phyloP scores from a whole-genome alignment of 2,113 vertebrate species.

The Ranitomeya imitator region DNA sequence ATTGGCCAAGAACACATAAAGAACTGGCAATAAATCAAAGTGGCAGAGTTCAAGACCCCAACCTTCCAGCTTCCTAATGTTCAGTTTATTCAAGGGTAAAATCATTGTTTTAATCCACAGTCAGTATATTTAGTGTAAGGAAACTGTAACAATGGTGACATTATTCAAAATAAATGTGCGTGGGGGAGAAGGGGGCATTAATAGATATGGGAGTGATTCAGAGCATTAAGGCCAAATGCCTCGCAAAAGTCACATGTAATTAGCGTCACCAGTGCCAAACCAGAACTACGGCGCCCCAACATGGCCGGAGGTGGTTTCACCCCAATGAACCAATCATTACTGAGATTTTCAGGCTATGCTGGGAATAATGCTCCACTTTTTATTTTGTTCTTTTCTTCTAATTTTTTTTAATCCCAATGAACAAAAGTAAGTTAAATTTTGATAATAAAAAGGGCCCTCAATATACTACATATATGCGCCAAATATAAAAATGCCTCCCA shows the following conservation, averaged over 20 bases:
- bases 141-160: background rate
- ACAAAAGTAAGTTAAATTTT: background rate
- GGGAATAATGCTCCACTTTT: background rate
- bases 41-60: background rate
- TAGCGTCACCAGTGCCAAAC: background rate
- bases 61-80: background rate
- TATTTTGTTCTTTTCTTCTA: background rate
- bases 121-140: background rate
- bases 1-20: conserved; percentile 17
- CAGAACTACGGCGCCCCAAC: background rate
- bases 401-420: background rate
- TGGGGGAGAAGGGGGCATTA: background rate
- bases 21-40: conserved; percentile 11
- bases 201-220: background rate
- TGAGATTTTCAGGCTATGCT: background rate
- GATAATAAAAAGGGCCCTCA: background rate
- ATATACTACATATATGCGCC: background rate
- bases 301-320: conserved; percentile 10
- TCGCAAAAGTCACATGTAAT: background rate
- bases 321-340: background rate
- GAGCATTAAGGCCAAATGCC: background rate
- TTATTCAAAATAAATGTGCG: background rate
- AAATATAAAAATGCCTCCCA: background rate
- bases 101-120: conserved; percentile 13
- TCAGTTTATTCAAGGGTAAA: conserved; percentile 4